Evolutionary conservation across 2,113 vertebrate genomes (phyloP).

Genomic region (Heliornis fulica): DNA sequence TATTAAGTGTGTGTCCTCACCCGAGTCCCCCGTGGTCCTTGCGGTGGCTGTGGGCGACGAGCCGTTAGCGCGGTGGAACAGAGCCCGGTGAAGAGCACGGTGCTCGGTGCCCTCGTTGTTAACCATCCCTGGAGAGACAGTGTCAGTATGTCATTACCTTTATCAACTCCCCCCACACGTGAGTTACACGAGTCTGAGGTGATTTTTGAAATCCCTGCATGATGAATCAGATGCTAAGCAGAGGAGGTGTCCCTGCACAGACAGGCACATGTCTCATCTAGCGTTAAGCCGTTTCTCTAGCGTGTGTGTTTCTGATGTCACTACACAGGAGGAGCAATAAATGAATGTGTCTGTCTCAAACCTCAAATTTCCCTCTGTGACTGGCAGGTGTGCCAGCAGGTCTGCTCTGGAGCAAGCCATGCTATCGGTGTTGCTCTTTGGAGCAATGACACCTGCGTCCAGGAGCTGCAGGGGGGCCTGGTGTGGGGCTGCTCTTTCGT

Average conservation of each 20-base stretch:
- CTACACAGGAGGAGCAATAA: background rate
- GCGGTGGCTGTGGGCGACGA: background rate
- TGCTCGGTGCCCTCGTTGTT: background rate
- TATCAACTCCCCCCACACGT: background rate
- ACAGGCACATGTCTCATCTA: background rate
- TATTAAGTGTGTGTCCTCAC: background rate
- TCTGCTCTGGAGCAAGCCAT: background rate
- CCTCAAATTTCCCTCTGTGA: accelerated
- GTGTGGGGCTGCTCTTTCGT: background rate
- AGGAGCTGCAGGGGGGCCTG: background rate
- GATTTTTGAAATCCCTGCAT: background rate
- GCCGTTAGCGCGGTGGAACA: background rate
- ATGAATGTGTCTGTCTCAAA: accelerated
- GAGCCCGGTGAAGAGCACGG: accelerated
- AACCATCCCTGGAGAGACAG: background rate
- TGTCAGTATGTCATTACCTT: accelerated
- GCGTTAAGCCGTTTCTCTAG: background rate
- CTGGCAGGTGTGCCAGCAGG: accelerated
- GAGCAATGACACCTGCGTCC: accelerated
- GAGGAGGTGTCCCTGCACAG: background rate
- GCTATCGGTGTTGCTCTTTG: background rate
- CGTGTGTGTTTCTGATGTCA: background rate
- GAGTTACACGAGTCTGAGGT: background rate
- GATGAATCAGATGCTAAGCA: background rate
- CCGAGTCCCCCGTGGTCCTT: background rate